Base-by-base conservation (phyloP, 2,888 invertebrate species). In the Tetragnatha montana region DNA sequence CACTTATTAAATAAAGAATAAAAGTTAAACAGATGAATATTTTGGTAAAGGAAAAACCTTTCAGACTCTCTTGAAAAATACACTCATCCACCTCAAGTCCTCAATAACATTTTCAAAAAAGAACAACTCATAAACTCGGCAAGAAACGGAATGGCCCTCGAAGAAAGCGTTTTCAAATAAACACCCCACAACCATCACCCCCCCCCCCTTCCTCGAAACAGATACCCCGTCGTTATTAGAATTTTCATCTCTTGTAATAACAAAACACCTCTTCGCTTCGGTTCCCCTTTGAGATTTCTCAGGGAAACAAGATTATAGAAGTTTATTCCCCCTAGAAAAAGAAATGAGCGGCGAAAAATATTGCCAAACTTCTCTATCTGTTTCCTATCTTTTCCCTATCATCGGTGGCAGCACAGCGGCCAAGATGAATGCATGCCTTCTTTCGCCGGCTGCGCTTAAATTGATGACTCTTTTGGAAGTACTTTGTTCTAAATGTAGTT, bases 391-490 rank as follows among this genome's bases (percentile, higher is more conserved):
- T 83, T 75, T 83, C 74, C 47, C 83, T 83, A 83, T 75, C 75
- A 83, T 75, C 83, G 47, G 8, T 47, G 83, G 68, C 74, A 68
- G 74, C 83, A 75, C 10, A 35, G 47, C 35, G 21, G 73, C n/a
- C 60, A 75, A 60, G 51, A 75, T 49, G 75, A 49, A n/a, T 49
- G 75, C 47, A 17, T 49, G 75, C 22, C 14, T n/a, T 83, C 47
- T 81, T 21, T 68, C 19, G n/a, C 75, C 60, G n/a, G 73, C 35
- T 83, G n/a, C 83, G 60, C n/a, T 50, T 19, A 83, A 83, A 83
- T 83, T 83, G 83, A 83, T 83, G 83, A 83, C 71, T 83, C 83
- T 83, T 83, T 75, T 21, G 60, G n/a, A 74, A 83, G 83, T 75
- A 75, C 75, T 83, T 83, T 83, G 83, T 83, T 83, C 68, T 75